A percentile compares a stretch with the other conserved stretches of the same genome.
These are phyloP conservation scores for Bombyx huttoni DNA, from an alignment of 2,888 invertebrate genomes.

Conservation along the genomic window DNA sequence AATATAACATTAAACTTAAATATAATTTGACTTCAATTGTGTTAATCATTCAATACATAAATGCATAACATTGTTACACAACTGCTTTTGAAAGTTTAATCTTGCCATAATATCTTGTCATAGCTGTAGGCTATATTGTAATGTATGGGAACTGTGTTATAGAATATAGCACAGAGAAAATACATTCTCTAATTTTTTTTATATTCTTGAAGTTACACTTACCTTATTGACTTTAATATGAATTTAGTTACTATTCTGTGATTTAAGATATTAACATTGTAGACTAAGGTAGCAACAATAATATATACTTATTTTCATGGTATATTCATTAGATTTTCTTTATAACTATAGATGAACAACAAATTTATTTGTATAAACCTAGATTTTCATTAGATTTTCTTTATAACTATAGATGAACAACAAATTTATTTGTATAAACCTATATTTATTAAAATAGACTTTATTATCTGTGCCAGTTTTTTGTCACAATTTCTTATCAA, in stretches of 20 bases:
- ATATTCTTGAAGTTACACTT: too few relatives aligned
- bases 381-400: too few relatives aligned
- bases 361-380: too few relatives aligned
- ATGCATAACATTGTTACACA: neutral
- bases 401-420: too few relatives aligned
- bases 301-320: neutral
- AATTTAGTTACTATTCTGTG: too few relatives aligned
- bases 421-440: too few relatives aligned
- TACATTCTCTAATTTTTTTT: neutral
- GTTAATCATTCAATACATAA: neutral
- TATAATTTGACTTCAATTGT: neutral
- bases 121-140: neutral
- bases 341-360: too few relatives aligned
- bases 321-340: neutral
- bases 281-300: neutral
- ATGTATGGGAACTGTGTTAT: neutral
- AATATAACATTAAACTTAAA: too few relatives aligned
- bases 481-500: neutral
- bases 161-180: neutral
- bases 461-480: neutral
- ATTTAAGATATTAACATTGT: too few relatives aligned
- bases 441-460: neutral
- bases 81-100: conserved; percentile 1
- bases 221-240: too few relatives aligned
- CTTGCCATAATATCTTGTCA: conserved; percentile 4